Conservation (phyloP, 1,140 invertebrate genomes). For the Portunus trituberculatus region DNA sequence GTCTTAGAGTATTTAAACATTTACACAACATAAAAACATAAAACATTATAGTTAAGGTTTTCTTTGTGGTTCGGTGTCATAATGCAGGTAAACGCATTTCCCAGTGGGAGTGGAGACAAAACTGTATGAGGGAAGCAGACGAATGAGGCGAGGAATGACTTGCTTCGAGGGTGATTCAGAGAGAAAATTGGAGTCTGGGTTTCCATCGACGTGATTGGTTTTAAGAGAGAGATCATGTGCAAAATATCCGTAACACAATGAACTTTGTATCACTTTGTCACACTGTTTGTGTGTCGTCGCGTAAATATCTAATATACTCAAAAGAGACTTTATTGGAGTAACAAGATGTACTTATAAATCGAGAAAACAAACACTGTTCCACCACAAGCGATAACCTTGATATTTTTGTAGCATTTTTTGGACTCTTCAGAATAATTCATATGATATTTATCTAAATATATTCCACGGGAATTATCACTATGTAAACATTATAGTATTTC, state of each 20-base stretch:
- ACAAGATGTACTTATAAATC: not conserved
- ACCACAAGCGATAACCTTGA: not conserved
- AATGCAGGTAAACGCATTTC: not conserved
- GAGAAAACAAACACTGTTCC: slow-evolving; percentile 6
- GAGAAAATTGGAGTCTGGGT: not conserved
- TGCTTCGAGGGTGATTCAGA: not conserved
- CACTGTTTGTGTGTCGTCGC: not conserved
- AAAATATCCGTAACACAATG: not conserved
- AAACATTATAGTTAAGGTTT: not conserved
- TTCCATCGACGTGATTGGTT: not conserved
- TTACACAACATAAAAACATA: slow-evolving; percentile 15
- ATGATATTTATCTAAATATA: not conserved
- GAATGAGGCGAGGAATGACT: not conserved
- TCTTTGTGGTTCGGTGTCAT: not conserved
- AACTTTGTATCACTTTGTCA: not conserved
- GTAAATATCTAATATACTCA: not conserved
- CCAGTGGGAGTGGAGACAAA: not conserved
- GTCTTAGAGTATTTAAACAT: not conserved
- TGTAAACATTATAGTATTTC: slow-evolving; percentile 5
- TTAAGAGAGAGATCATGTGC: not conserved
- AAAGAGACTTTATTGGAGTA: not conserved
- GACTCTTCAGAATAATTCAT: not conserved
- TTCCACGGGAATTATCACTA: not conserved
- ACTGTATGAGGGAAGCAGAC: not conserved
- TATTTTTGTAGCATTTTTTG: not conserved